phyloP scores from a whole-genome alignment of 1,140 invertebrate species.

The Aphelenchoides avenae region DNA sequence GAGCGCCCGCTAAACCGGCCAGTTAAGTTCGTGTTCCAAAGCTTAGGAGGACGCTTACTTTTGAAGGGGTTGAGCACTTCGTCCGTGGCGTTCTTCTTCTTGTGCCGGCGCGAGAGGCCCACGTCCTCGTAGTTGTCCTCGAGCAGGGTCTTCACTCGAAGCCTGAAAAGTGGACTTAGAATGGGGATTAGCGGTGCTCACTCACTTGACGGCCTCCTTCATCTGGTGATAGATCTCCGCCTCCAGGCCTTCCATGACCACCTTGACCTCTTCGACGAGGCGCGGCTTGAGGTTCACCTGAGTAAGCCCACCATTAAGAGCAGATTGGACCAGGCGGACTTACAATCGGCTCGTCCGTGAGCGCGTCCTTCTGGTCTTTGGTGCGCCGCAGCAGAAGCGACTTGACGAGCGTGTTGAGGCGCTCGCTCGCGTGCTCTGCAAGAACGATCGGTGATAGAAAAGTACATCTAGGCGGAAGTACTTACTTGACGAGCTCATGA shows the following conservation, averaged over 20 bases:
- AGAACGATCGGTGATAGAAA: conserved; percentile 7
- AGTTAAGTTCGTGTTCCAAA: neutral
- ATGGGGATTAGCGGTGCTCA: neutral
- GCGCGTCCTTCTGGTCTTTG: conserved; percentile 42
- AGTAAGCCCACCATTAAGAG: neutral
- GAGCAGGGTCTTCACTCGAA: conserved; percentile 34
- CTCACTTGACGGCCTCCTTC: conserved; percentile 47
- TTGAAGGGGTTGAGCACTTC: conserved; percentile 42
- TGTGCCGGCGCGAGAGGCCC: conserved; percentile 2
- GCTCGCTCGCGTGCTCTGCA: conserved; percentile 29
- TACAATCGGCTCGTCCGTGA: conserved; percentile 47
- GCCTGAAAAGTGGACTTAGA: conserved; percentile 28
- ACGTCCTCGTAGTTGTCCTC: conserved; percentile 22
- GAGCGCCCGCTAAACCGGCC: conserved; percentile 21
- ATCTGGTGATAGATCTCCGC: conserved; percentile 39
- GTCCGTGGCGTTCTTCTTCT: neutral
- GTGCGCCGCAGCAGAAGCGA: conserved; percentile 51
- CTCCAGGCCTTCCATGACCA: conserved; percentile 40
- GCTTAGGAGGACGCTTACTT: conserved; percentile 9
- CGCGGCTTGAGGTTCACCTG: conserved; percentile 30
- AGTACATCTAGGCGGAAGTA: too few species aligned
- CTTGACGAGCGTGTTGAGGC: conserved; percentile 50
- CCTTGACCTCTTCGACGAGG: conserved; percentile 30
- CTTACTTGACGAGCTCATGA: conserved; percentile 30
- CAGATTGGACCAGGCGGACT: neutral